Evolutionary conservation across 1,140 invertebrate genomes (phyloP).

Genomic region (Drosophila micromelanica): DNA sequence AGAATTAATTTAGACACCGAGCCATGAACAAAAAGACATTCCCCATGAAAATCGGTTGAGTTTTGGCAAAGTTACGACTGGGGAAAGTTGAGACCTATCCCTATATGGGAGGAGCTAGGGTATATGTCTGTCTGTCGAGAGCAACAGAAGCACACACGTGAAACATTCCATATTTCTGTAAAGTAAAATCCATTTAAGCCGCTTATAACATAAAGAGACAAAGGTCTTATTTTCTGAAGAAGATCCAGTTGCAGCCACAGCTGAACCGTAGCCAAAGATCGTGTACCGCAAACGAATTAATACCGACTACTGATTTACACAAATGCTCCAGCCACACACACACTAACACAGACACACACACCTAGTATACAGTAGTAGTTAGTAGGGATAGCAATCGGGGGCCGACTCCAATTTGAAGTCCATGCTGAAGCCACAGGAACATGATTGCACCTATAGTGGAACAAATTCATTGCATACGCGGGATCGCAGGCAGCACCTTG

Average conservation of each 20-base stretch:
- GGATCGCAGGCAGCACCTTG: constrained; percentile 70
- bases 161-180: constrained; percentile 31
- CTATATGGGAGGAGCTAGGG: too few relatives aligned
- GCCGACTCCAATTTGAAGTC: constrained; percentile 10
- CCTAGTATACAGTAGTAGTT: background rate
- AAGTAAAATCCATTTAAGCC: constrained; percentile 47
- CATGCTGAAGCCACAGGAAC: constrained; percentile 37
- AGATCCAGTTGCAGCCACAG: constrained; percentile 4
- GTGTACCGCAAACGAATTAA: constrained; percentile 56
- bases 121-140: constrained; percentile 1
- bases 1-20: too few relatives aligned
- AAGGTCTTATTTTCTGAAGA: background rate
- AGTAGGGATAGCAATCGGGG: constrained; percentile 19
- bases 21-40: too few relatives aligned
- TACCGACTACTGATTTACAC: constrained; percentile 67
- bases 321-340: constrained; percentile 26
- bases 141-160: constrained; percentile 21
- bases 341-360: constrained; percentile 24
- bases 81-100: too few relatives aligned
- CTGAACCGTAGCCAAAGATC: constrained; percentile 56
- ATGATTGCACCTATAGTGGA: constrained; percentile 79
- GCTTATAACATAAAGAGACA: constrained; percentile 32
- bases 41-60: too few relatives aligned
- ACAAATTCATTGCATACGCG: constrained; percentile 79
- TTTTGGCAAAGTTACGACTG: too few relatives aligned